Conservation (phyloP, 2,113 vertebrate genomes). For the Delphinapterus leucas region DNA sequence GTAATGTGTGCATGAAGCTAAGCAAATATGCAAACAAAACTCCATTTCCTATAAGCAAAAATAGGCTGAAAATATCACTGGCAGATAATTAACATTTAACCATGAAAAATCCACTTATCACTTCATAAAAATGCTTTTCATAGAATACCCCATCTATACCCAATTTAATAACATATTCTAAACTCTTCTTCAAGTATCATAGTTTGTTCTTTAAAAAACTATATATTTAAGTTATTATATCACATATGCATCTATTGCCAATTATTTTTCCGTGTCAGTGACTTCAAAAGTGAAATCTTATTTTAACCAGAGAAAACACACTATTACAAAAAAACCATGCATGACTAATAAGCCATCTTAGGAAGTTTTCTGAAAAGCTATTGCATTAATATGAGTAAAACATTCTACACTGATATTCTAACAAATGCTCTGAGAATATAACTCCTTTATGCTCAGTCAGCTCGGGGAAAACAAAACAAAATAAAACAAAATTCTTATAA, state of each 20-base stretch:
- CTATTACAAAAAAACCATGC: background rate
- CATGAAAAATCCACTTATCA: background rate
- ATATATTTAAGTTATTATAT: background rate
- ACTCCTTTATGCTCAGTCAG: background rate
- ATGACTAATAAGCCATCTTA: background rate
- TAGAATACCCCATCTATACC: background rate
- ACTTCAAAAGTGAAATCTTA: slow-evolving; percentile 31
- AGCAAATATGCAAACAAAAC: background rate
- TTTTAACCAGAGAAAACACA: background rate
- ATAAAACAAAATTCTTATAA: slow-evolving; percentile 1
- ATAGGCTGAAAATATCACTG: background rate
- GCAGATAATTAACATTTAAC: slow-evolving; percentile 21
- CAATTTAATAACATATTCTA: background rate
- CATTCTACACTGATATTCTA: background rate
- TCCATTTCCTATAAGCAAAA: background rate
- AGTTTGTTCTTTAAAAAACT: background rate
- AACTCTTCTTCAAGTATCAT: background rate
- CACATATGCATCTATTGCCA: background rate
- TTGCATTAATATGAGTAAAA: background rate
- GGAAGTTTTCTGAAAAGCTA: slow-evolving; percentile 5
- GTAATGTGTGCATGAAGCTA: background rate
- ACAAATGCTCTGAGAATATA: background rate
- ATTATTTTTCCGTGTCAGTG: background rate
- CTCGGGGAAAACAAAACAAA: background rate
- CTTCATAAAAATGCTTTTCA: slow-evolving; percentile 3